phyloP scores from a whole-genome alignment of 92 coral and sea anemone species.

The Pocillopora grandis region DNA sequence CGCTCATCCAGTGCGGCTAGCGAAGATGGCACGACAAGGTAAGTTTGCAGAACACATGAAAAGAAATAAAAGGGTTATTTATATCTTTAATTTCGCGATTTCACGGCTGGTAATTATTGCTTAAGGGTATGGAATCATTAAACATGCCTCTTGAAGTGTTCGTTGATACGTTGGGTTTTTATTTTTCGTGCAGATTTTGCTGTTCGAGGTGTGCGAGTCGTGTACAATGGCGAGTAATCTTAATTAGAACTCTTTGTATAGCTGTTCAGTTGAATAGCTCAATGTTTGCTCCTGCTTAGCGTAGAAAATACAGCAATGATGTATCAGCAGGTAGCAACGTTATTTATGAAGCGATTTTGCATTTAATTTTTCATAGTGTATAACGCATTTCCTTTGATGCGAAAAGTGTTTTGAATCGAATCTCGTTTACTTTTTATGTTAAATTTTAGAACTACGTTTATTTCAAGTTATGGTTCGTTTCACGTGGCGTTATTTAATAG shows the following conservation, averaged over 20 bases:
- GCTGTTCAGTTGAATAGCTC: slow-evolving; percentile 29
- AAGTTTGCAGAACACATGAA: background rate
- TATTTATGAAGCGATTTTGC: background rate
- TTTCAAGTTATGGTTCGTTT: slow-evolving; percentile 3
- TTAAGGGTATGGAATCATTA: background rate
- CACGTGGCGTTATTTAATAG: background rate
- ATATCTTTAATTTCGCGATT: background rate
- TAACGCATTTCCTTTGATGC: background rate
- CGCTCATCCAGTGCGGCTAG: slow-evolving; percentile 76
- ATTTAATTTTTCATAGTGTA: slow-evolving; percentile 8
- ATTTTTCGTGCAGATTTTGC: slow-evolving; percentile 11
- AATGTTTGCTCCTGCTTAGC: background rate
- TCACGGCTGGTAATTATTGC: background rate
- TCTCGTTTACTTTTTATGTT: slow-evolving; percentile 12
- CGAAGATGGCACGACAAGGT: slow-evolving; percentile 77
- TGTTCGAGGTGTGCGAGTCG: background rate
- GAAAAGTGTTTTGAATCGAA: slow-evolving; percentile 4
- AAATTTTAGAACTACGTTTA: slow-evolving; percentile 22
- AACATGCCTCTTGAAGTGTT: background rate
- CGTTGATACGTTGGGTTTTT: background rate
- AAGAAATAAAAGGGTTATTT: background rate
- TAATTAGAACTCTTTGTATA: slow-evolving; percentile 13
- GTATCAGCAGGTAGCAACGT: background rate
- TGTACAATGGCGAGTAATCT: background rate
- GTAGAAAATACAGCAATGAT: slow-evolving; percentile 13